phyloP scores from a whole-genome alignment of 2,888 invertebrate genomes.

The Congeria kusceri region DNA sequence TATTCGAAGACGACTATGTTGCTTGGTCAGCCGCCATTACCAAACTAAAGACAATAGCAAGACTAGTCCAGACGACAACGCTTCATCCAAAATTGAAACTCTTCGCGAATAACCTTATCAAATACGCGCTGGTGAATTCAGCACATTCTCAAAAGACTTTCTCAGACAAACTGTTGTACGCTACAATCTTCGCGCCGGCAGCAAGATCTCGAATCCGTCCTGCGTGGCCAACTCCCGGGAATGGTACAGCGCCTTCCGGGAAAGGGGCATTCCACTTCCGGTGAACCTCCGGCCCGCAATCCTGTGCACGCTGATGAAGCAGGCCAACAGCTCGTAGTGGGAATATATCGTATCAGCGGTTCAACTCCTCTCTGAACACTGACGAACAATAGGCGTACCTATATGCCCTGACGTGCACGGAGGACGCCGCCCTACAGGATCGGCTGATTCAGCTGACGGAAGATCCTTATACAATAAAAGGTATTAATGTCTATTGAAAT shows the following conservation, averaged over 20 bases:
- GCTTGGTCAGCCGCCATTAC: conserved; percentile 35
- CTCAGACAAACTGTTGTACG: conserved; percentile 10
- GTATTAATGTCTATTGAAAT: no score
- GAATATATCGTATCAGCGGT: conserved; percentile 20
- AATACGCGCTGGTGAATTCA: conserved; percentile 8
- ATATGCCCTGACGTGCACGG: conserved; percentile 26
- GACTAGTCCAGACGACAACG: conserved; percentile 10
- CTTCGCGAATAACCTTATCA: conserved; percentile 6
- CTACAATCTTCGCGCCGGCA: conserved; percentile 16
- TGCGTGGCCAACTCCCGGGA: conserved; percentile 19
- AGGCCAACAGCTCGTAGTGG: conserved; percentile 21
- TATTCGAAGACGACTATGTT: conserved; percentile 26
- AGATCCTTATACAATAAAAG: conserved; percentile 20
- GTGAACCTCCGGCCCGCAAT: conserved; percentile 17
- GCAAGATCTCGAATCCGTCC: conserved; percentile 7
- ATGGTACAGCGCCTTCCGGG: conserved; percentile 19
- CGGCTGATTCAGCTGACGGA: conserved; percentile 11
- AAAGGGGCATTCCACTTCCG: not conserved
- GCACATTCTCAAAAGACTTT: conserved; percentile 17
- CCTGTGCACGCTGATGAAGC: conserved; percentile 31
- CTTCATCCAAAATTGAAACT: conserved; percentile 12
- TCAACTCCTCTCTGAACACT: conserved; percentile 21
- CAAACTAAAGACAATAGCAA: conserved; percentile 25
- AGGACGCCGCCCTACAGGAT: conserved; percentile 10
- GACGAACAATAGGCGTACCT: conserved; percentile 31